Base-by-base conservation (phyloP, 2,797 vertebrate genomes). In the Lacerta agilis region DNA sequence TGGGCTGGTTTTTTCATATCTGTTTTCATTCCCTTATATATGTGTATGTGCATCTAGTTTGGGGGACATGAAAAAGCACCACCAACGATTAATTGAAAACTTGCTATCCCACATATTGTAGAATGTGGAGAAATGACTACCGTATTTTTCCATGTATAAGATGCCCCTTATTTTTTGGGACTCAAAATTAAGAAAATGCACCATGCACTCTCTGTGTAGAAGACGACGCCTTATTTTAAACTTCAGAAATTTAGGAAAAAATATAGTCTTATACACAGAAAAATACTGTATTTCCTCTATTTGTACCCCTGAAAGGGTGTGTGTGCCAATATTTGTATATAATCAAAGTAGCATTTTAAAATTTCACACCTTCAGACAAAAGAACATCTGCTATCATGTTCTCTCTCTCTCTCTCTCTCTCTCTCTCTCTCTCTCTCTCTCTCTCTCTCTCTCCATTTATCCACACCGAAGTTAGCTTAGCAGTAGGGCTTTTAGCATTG, bases 301-400 rank as follows among this genome's bases (percentile, higher is more conserved):
- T 79, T 38, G 10, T 11, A 49, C 33, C 36, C 5, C 15, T 20
- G 41, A 49, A 58, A 84, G 36, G n/a, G 11, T 38, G 45, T 36
- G 61, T 71, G 25, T 86, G 2, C 82, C 3, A 80, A 1, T 82
- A 9, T 76, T 85, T 18, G 20, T 33, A 27, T 76, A 5, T 73
- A 15, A 23, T 43, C 45, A 41, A 45, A 55, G 61, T 33, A 77
- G 20, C 81, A 45, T 85, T 76, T 85, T 38, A 89, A 91, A 86
- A 72, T 38, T 89, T 82, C 87, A 90, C 61, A 67, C 45, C 83
- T 94, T 94, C 82, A 76, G 23, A 0, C 45, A 83, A 94, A 93
- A 89, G 90, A 88, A 64, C 61, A 64, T 64, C 20, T 64, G 61
- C 61, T 64, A 64, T 23, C 49, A 15, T 55, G 49, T 55, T 55